phyloP scores from a whole-genome alignment of 2,113 vertebrate genomes.

The Lasiurus cinereus region DNA sequence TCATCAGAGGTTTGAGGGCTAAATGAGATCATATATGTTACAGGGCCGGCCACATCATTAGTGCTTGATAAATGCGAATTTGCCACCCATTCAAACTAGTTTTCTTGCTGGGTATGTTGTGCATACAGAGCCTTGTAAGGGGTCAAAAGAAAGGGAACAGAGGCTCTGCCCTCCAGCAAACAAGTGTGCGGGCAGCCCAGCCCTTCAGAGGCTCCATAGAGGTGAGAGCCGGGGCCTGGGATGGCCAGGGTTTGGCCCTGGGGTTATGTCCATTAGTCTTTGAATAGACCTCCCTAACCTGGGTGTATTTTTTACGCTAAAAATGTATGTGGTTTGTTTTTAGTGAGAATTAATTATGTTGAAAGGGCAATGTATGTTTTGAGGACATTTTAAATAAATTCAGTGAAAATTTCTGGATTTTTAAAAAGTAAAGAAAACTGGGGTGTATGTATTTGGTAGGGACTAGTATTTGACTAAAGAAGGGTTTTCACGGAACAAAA shows the following conservation, averaged over 20 bases:
- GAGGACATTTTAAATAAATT: slow-evolving; percentile 46
- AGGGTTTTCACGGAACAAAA: slow-evolving; percentile 4
- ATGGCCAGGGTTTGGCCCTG: neutral
- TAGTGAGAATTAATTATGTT: slow-evolving; percentile 35
- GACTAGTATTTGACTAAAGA: slow-evolving; percentile 47
- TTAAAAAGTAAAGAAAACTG: slow-evolving; percentile 46
- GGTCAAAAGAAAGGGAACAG: neutral
- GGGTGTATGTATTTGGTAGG: neutral
- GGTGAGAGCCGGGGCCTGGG: fast-evolving
- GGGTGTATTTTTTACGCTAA: slow-evolving; percentile 28
- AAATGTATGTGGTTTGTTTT: slow-evolving; percentile 32
- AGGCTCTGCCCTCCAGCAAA: neutral
- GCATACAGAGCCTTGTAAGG: neutral
- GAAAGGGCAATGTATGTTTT: slow-evolving; percentile 5
- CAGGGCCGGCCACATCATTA: neutral
- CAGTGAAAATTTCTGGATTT: neutral
- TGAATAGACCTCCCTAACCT: neutral
- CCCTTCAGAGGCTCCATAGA: neutral
- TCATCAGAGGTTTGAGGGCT: neutral
- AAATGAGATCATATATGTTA: neutral
- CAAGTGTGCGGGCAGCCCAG: neutral
- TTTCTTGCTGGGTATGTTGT: neutral
- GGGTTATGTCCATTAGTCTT: neutral
- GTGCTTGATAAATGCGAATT: neutral
- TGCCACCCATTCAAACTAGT: neutral